These are phyloP conservation scores for Coryphaenoides rupestris DNA, from an alignment of 2,113 vertebrate species.

Conservation along the genomic window DNA sequence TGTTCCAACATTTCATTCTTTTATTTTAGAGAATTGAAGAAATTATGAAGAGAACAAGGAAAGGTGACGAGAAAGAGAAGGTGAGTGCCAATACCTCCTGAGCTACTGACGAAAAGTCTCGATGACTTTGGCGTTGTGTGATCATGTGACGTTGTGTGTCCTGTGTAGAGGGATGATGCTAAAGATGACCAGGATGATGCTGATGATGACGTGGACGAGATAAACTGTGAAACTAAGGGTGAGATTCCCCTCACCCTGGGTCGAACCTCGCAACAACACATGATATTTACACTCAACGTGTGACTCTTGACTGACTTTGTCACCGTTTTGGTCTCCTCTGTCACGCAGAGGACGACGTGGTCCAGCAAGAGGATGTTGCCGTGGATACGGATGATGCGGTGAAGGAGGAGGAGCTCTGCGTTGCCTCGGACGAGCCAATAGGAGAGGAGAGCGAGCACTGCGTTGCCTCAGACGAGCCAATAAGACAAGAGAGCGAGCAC, in stretches of 20 bases:
- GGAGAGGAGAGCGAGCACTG: slow-evolving; percentile 26
- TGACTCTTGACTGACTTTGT: neutral
- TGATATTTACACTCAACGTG: neutral
- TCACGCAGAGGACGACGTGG: slow-evolving; percentile 25
- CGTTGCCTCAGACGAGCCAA: slow-evolving; percentile 32
- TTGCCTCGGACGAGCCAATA: slow-evolving; percentile 30
- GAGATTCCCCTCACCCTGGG: slow-evolving; percentile 8
- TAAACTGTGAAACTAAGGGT: slow-evolving; percentile 57
- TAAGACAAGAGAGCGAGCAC: no score
- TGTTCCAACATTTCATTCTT: slow-evolving; percentile 2
- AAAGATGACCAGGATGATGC: slow-evolving; percentile 57
- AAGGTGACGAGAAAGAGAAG: slow-evolving; percentile 53
- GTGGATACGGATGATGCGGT: slow-evolving; percentile 15
- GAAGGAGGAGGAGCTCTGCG: slow-evolving; percentile 25
- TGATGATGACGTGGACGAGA: slow-evolving; percentile 38
- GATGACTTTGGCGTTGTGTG: no score
- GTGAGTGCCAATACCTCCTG: slow-evolving; percentile 69
- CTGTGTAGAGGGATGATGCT: slow-evolving; percentile 70
- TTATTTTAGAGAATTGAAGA: slow-evolving; percentile 87
- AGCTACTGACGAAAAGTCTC: no score
- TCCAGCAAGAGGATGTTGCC: neutral
- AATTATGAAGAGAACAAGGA: slow-evolving; percentile 94
- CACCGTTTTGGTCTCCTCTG: neutral
- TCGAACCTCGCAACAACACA: neutral
- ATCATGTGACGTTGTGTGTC: slow-evolving; percentile 5